phyloP scores from a whole-genome alignment of 2,113 vertebrate species.

The Okapia johnstoni region DNA sequence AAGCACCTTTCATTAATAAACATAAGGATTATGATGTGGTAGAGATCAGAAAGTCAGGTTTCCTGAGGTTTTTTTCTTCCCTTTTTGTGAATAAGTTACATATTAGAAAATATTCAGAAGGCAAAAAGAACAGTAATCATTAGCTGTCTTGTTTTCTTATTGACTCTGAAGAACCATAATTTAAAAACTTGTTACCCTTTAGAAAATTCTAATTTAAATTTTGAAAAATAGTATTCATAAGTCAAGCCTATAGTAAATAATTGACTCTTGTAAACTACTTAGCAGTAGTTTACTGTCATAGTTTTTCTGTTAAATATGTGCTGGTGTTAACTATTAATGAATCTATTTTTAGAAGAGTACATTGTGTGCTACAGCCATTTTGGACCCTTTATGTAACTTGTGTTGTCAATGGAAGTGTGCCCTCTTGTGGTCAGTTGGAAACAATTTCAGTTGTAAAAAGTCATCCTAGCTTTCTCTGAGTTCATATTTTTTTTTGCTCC shows the following conservation, averaged over 20 bases:
- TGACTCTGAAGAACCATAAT: neutral
- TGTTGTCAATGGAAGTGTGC: neutral
- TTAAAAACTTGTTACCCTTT: slow-evolving; percentile 2
- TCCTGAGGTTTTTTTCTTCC: neutral
- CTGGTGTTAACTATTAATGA: slow-evolving; percentile 16
- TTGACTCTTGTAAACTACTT: neutral
- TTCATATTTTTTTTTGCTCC: neutral
- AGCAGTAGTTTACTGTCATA: neutral
- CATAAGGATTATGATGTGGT: neutral
- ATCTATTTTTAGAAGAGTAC: slow-evolving; percentile 3
- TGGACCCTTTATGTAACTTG: neutral
- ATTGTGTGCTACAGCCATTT: neutral
- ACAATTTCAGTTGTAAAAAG: neutral
- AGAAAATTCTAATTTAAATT: neutral
- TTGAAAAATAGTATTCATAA: neutral
- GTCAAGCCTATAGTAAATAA: neutral
- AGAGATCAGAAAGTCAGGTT: neutral
- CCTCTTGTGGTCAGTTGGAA: slow-evolving; percentile 58
- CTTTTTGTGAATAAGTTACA: neutral
- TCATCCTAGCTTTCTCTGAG: neutral
- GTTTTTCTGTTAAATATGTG: neutral
- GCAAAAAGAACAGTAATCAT: neutral
- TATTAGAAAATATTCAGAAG: slow-evolving; percentile 28
- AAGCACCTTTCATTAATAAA: neutral
- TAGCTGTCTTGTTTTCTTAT: neutral